Evolutionary conservation across 2,888 invertebrate species (phyloP), one percentile per base, ranked within the genome.

Genomic region (Agrotis exclamationis): DNA sequence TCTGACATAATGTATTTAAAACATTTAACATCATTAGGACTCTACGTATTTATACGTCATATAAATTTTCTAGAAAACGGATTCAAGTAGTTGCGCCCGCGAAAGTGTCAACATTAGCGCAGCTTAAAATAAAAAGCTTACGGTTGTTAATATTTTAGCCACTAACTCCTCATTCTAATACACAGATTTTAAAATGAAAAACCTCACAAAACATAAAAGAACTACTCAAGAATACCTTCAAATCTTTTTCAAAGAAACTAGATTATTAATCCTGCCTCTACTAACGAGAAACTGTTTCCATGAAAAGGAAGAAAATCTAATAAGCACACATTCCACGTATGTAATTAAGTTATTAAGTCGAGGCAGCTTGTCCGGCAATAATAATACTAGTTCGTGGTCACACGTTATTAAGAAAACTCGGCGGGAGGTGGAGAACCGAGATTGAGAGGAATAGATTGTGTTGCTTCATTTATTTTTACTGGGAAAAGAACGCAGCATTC

Each of bases 291-390:
- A 53, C 33, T 48, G 28, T 2, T 18, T 22, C 33, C 2, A 57
- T 22, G 56, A 53, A 74, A 80, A 48, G 64, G 54, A 18, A 18
- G 45, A 54, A 62, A 63, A 67, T 45, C 70, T 53, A 76, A 79
- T 77, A 77, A 76, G 9, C 5, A 39, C 57, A 63, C 70, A 48
- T 50, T 50, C 11, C 62, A 28, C 67, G 59, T 54, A 18, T 22
- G 57, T 71, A 79, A 83, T 80, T 71, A 67, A 56, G 65, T 70
- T 54, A 71, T 59, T 63, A 78, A 62, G 47, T 13, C 54, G 24
- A 45, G 56, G 13, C 80, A 57, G 65, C 57, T 70, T 68, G 58
- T 22, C 20, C 28, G 63, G 16, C 1, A 24, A 53, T 53, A 78
- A 70, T 68, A 56, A 75, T 75, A 65, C 28, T 13, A 53, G 63